phyloP scores from a whole-genome alignment of 1,140 invertebrate species.

The Hyles vespertilio region DNA sequence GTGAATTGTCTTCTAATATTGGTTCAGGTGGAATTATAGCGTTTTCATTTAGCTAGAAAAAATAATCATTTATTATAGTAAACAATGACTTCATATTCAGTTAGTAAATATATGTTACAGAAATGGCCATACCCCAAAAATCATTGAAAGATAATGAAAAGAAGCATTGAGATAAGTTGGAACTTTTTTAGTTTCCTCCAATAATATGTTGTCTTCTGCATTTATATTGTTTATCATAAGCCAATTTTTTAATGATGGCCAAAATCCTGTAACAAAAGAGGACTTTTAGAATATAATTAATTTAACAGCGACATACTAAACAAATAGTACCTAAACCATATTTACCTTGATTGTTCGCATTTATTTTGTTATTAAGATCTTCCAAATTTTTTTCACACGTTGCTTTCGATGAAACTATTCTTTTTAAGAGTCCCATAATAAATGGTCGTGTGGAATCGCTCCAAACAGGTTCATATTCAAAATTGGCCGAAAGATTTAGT shows the following conservation, averaged over 20 bases:
- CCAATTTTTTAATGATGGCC: conserved; percentile 65
- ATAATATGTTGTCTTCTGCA: conserved; percentile 74
- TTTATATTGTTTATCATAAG: conserved; percentile 72
- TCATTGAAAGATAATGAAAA: conserved; percentile 78
- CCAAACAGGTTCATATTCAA: conserved; percentile 61
- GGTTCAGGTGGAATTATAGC: conserved; percentile 37
- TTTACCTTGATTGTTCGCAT: conserved; percentile 44
- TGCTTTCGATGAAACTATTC: conserved; percentile 44
- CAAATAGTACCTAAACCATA: not conserved
- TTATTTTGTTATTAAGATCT: conserved; percentile 40
- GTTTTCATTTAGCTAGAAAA: conserved; percentile 56
- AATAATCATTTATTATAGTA: not conserved
- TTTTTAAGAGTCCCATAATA: conserved; percentile 48
- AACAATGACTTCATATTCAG: conserved; percentile 8
- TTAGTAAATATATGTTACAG: conserved; percentile 5
- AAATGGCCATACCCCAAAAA: conserved; percentile 76
- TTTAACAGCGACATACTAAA: not conserved
- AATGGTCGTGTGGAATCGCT: conserved; percentile 44
- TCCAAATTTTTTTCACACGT: conserved; percentile 46
- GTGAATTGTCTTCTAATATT: conserved; percentile 41
- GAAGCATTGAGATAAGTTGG: conserved; percentile 78
- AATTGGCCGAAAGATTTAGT: conserved; percentile 50
- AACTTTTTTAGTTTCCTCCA: conserved; percentile 80
- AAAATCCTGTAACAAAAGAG: conserved; percentile 51
- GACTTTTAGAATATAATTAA: not conserved